These are phyloP conservation scores for Luperina nickerlii DNA, from an alignment of 2,888 invertebrate species.

Conservation along the genomic window DNA sequence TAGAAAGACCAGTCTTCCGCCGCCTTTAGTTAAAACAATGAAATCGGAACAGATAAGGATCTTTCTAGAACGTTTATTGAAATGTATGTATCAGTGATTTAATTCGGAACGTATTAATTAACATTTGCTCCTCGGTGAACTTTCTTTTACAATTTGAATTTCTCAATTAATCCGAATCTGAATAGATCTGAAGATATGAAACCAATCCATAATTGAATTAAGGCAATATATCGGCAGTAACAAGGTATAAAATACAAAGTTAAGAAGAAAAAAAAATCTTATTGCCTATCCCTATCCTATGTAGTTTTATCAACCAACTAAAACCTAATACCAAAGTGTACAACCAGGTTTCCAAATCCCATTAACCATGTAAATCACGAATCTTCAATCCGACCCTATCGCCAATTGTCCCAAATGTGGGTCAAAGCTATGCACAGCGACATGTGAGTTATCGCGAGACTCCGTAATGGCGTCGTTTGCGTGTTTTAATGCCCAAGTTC, in stretches of 20 bases:
- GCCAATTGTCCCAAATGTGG: constrained; percentile 55
- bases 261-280: neutral
- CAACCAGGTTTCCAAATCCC: constrained; percentile 24
- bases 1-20: neutral
- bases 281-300: neutral
- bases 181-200: neutral
- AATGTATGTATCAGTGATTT: constrained; percentile 37
- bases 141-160: neutral
- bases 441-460: constrained; percentile 59
- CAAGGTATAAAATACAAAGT: no score
- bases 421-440: constrained; percentile 55
- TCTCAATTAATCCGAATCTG: neutral
- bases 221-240: neutral
- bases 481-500: constrained; percentile 67
- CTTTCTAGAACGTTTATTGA: constrained; percentile 22
- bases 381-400: constrained; percentile 53
- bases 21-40: neutral
- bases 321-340: constrained; percentile 4
- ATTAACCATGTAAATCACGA: constrained; percentile 35
- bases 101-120: constrained; percentile 34
- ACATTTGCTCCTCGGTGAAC: constrained; percentile 9
- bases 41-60: constrained; percentile 12
- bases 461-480: constrained; percentile 61
- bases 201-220: neutral
- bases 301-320: neutral